Conservation (phyloP, 1,140 invertebrate genomes). For the Drosophila tropicalis region DNA sequence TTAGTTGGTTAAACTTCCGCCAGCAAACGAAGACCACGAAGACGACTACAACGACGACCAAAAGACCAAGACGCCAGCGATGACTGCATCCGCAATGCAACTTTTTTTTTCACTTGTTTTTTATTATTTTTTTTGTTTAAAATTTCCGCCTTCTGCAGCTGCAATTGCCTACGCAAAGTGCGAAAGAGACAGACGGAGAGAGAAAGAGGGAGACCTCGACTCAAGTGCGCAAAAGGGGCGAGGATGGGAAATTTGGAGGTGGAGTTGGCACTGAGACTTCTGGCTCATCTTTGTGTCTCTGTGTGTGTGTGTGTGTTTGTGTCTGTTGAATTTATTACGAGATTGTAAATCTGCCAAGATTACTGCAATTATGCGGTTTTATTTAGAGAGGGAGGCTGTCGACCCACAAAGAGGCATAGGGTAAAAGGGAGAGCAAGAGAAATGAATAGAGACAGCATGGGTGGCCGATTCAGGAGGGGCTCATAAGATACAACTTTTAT, state of each 20-base stretch:
- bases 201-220: no score
- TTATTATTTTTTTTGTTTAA: conserved; percentile 42
- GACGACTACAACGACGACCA: conserved; percentile 17
- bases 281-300: conserved; percentile 48
- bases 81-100: conserved; percentile 74
- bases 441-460: not conserved
- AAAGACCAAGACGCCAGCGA: conserved; percentile 46
- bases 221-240: not conserved
- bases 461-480: not conserved
- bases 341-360: conserved; percentile 65
- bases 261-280: conserved; percentile 24
- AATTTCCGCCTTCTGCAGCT: conserved; percentile 75
- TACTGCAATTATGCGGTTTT: conserved; percentile 69
- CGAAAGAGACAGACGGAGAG: not conserved
- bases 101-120: conserved; percentile 24
- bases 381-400: conserved; percentile 26
- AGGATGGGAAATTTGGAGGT: conserved; percentile 13
- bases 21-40: conserved; percentile 20
- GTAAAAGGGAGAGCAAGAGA: conserved; percentile 1
- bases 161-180: conserved; percentile 46
- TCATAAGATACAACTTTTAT: not conserved
- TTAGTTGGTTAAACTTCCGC: conserved; percentile 73
- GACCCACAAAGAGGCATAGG: conserved; percentile 25
- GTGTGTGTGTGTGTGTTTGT: conserved; percentile 21
- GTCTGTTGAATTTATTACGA: conserved; percentile 67